Percentiles rank a stretch among this genome's conserved stretches.
phyloP scores from a whole-genome alignment of 2,113 vertebrate species.

The Henicopernis longicauda region DNA sequence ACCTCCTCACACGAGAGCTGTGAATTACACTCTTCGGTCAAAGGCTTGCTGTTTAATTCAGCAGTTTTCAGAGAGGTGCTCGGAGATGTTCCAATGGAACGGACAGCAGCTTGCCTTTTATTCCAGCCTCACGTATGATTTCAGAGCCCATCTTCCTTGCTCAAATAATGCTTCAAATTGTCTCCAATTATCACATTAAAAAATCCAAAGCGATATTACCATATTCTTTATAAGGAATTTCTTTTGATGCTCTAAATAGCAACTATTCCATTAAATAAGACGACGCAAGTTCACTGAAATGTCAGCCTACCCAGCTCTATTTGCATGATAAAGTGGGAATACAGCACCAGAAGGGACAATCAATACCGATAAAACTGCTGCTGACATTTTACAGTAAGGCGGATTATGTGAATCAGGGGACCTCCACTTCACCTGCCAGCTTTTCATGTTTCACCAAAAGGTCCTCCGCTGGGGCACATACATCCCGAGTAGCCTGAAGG shows the following conservation, averaged over 20 bases:
- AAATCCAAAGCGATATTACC: background rate
- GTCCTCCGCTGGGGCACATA: background rate
- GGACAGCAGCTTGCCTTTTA: background rate
- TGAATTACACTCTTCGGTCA: background rate
- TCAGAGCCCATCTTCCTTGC: background rate
- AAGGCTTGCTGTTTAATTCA: background rate
- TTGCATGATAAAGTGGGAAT: background rate
- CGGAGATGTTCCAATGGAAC: background rate
- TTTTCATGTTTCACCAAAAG: background rate
- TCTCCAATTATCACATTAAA: background rate
- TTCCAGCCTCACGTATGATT: background rate
- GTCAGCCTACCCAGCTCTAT: background rate
- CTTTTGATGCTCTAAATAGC: constrained; percentile 4
- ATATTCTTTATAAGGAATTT: background rate
- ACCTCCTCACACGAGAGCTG: background rate
- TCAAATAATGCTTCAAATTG: background rate
- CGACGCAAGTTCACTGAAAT: background rate
- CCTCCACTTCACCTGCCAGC: background rate
- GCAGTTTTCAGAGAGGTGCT: background rate
- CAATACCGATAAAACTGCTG: background rate
- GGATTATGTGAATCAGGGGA: background rate
- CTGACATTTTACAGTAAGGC: background rate
- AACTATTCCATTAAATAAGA: background rate
- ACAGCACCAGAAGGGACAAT: background rate
- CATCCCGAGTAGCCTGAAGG: background rate